These are phyloP conservation scores for Eutrigla gurnardus DNA, from an alignment of 2,797 vertebrate genomes.

Conservation along the genomic window DNA sequence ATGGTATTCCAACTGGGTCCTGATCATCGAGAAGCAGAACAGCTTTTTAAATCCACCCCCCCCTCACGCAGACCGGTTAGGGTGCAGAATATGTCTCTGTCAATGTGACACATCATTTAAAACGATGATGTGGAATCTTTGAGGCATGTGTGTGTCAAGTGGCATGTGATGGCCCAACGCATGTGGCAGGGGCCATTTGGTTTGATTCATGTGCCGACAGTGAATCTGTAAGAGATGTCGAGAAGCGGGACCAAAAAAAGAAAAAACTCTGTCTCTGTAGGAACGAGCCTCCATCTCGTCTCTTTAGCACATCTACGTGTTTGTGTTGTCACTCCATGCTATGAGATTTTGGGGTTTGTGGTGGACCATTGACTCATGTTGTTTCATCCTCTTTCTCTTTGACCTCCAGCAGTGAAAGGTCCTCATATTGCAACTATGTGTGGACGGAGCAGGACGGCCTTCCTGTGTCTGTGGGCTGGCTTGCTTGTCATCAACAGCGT, in stretches of 20 bases:
- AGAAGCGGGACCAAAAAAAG: slow-evolving; percentile 26
- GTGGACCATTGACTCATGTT: slow-evolving; percentile 34
- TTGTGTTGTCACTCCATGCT: slow-evolving; percentile 35
- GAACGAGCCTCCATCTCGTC: slow-evolving; percentile 8
- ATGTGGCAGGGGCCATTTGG: slow-evolving; percentile 54
- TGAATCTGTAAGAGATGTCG: slow-evolving; percentile 39
- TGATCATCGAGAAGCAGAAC: slow-evolving; percentile 18
- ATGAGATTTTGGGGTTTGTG: slow-evolving; percentile 17
- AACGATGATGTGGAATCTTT: slow-evolving; percentile 59
- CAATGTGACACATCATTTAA: slow-evolving; percentile 55
- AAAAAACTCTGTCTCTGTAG: slow-evolving; percentile 29
- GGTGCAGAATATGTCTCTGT: slow-evolving; percentile 42
- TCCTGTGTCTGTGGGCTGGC: slow-evolving; percentile 91
- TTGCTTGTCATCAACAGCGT: slow-evolving; percentile 84
- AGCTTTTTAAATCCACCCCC: slow-evolving; percentile 19
- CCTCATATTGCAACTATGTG: slow-evolving; percentile 86
- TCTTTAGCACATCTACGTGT: slow-evolving; percentile 20
- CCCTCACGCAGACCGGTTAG: slow-evolving; percentile 13
- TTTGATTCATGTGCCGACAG: slow-evolving; percentile 61
- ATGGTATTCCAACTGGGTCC: slow-evolving; percentile 15
- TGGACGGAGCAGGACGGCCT: slow-evolving; percentile 86
- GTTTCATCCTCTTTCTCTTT: slow-evolving; percentile 47
- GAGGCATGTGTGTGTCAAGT: slow-evolving; percentile 48
- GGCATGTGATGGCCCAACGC: slow-evolving; percentile 56
- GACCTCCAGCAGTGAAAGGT: slow-evolving; percentile 85